Base-by-base conservation (phyloP, 2,888 invertebrate species). In the Ischnura elegans region DNA sequence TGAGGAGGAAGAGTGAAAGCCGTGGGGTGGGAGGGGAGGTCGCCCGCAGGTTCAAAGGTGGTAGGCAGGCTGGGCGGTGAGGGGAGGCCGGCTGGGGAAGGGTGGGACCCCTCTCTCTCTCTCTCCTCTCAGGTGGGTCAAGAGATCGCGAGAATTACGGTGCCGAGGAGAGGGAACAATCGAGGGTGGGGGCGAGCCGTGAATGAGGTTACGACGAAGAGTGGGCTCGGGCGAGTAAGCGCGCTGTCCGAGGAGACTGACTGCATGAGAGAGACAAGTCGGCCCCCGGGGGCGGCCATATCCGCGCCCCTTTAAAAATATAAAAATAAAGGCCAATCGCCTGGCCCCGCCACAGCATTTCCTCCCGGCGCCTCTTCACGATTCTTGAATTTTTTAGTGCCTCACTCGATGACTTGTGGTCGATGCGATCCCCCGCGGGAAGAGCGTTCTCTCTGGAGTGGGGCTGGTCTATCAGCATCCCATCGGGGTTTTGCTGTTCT, bases 1-100 rank as follows among this genome's bases (percentile, higher is more conserved):
- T 55, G 87, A 55, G 87, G 42, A 42, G 90, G 90, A n/a, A n/a
- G 90, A 90, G 90, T 90, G 90, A 90, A 90, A 90, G 90, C 90
- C 90, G 43, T 66, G 90, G 90, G 90, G 55, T 55, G 90, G 61
- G 87, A 87, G 87, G 90, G 61, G 87, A 87, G 87, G 90, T 90
- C 90, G 90, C 0, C 61, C 61, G n/a, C 25, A 25, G 43, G 90
- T 61, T 90, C 90, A 90, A 90, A 90, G 90, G 90, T 90, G 55
- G 43, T 55, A 0, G 42, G 13, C 21, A 47, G 10, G 90, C 61
- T 19, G 2, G 43, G 43, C 13, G n/a, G n/a, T 25, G 87, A 46
- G n/a, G 45, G 45, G 8, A 16, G 6, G 8, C 21, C 45, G 45
- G 87, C 47, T 16, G 47, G n/a, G 13, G 76, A 36, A 76, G 76